Base-by-base conservation (phyloP, 2,888 invertebrate species). In the Agrochola circellaris region DNA sequence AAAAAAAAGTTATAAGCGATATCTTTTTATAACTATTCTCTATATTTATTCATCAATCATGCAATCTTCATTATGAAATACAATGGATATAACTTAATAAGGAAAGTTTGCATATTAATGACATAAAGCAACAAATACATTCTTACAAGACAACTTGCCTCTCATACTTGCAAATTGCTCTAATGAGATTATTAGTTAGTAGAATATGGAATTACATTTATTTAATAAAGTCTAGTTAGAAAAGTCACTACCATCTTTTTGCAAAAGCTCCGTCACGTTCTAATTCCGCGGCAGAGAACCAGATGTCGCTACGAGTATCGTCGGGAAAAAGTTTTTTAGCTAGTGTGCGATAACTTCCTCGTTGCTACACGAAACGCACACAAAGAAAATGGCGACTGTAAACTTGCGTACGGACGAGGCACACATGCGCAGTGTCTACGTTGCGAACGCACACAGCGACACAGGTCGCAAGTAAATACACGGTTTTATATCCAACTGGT, bases 221-320 rank as follows among this genome's bases (percentile, higher is more conserved):
- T 68, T 56, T 51, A 64, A 61, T 68, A 76, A 62, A 58, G 5
- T 78, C 87, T 61, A 58, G 15, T 87, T 45, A 71, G 86, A 88
- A 90, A 87, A 79, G 81, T 88, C 93, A 90, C 81, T 75, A 93
- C 78, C 92, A 74, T 64, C 92, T 77, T 91, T 95, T 85, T 96
- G 85, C 92, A 84, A 79, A 82, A 90, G 82, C 81, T 77, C 69
- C 88, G 91, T 90, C 45, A 64, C 82, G 69, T 84, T 84, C 84
- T 91, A 80, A 91, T 96, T 95, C 90, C 71, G 65, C 75, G 51
- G 60, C 82, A 66, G 71, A 60, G 23, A 77, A 90, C 93, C 93
- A 96, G 96, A 96, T 96, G 96, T 92, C 96, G 95, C 93, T 94
- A 94, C 90, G 45, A 81, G 93, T 90, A 86, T 61, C 92, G 90